Evolutionary conservation across 1,140 invertebrate species (phyloP).

Genomic region (Dreissena polymorpha): DNA sequence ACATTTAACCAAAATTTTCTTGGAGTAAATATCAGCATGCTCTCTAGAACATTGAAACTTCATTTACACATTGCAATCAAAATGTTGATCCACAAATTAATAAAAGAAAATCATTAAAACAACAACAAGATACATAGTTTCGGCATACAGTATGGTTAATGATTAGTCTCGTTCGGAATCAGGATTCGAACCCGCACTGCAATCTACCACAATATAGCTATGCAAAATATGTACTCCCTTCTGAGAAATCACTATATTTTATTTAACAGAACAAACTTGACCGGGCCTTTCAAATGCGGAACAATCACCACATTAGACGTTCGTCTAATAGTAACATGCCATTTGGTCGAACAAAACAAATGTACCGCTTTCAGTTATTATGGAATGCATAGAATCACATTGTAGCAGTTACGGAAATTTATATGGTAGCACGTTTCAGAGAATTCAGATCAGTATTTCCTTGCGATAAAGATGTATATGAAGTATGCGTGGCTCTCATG

Average conservation of each 20-base stretch:
- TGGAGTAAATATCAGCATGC: too few relatives aligned
- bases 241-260: not conserved
- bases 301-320: not conserved
- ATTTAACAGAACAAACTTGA: not conserved
- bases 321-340: not conserved
- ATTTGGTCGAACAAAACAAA: not conserved
- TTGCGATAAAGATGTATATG: not conserved
- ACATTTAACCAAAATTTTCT: too few relatives aligned
- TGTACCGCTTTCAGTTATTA: not conserved
- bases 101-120: too few relatives aligned
- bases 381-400: not conserved
- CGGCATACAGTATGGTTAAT: too few relatives aligned
- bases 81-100: too few relatives aligned
- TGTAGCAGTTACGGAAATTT: not conserved
- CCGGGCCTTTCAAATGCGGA: not conserved
- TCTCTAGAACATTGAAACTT: too few relatives aligned
- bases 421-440: not conserved
- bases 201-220: too few relatives aligned
- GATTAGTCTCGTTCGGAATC: too few relatives aligned
- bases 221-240: too few relatives aligned
- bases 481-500: not conserved
- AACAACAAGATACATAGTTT: too few relatives aligned
- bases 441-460: not conserved
- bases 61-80: too few relatives aligned
- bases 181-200: too few relatives aligned